phyloP scores from a whole-genome alignment of 2,113 vertebrate genomes.

The Brachyistius frenatus region DNA sequence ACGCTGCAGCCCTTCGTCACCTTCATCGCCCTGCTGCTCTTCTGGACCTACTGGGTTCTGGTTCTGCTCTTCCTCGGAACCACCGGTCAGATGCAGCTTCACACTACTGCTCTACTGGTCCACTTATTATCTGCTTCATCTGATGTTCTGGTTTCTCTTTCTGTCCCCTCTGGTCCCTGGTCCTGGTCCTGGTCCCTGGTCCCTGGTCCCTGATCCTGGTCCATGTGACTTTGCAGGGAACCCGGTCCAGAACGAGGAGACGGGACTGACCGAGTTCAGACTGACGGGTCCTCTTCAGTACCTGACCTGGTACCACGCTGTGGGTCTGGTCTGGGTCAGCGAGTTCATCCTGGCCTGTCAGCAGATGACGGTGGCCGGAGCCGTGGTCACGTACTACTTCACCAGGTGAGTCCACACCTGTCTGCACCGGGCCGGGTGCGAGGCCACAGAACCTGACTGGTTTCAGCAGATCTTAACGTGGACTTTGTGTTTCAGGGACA shows the following conservation, averaged over 20 bases:
- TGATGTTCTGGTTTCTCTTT: not conserved
- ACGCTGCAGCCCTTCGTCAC: slow-evolving; percentile 97
- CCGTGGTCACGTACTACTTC: slow-evolving; percentile 98
- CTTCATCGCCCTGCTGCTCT: slow-evolving; percentile 92
- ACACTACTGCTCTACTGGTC: not conserved
- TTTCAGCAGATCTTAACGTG: not conserved
- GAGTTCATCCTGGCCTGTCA: slow-evolving; percentile 98
- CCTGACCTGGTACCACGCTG: slow-evolving; percentile 95
- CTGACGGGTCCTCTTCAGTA: slow-evolving; percentile 92
- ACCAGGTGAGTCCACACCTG: slow-evolving; percentile 86
- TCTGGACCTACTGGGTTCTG: slow-evolving; percentile 96
- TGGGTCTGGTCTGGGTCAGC: slow-evolving; percentile 98
- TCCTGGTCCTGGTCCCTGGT: not conserved
- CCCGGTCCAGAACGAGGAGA: slow-evolving; percentile 88
- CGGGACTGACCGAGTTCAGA: slow-evolving; percentile 91
- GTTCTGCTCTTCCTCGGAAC: slow-evolving; percentile 96
- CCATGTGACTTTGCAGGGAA: slow-evolving; percentile 82
- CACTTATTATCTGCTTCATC: not conserved
- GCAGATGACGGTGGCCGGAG: slow-evolving; percentile 98
- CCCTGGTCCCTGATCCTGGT: not conserved
- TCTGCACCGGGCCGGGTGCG: no score
- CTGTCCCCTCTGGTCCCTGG: not conserved
- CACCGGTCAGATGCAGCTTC: slow-evolving; percentile 82
- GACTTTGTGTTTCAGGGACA: slow-evolving; percentile 86
- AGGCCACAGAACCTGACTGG: no score